These are phyloP conservation scores for Drosophila prostipennis DNA, from an alignment of 2,888 invertebrate genomes.

Conservation along the genomic window DNA sequence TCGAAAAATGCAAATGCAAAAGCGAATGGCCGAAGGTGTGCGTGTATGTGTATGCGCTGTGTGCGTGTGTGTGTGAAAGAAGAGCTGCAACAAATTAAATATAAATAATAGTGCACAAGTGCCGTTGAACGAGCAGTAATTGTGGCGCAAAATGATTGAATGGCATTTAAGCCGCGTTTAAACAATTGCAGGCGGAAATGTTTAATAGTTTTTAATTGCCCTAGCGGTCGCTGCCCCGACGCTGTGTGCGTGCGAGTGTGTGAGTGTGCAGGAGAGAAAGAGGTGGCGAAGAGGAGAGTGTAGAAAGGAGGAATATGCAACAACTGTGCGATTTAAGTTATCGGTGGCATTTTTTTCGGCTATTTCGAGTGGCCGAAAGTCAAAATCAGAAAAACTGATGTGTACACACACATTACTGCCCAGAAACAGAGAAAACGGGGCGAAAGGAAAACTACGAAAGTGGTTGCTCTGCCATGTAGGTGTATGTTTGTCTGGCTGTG, in stretches of 20 bases:
- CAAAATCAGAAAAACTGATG: conserved; percentile 35
- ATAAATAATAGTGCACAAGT: conserved; percentile 63
- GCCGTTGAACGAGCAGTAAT: conserved; percentile 31
- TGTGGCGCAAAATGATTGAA: conserved; percentile 31
- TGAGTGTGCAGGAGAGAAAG: conserved; percentile 21
- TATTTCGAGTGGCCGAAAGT: conserved; percentile 27
- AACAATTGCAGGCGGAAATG: conserved; percentile 53
- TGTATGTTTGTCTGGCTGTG: conserved; percentile 38
- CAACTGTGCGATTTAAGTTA: conserved; percentile 30
- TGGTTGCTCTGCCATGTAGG: conserved; percentile 67
- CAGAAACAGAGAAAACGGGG: conserved; percentile 49
- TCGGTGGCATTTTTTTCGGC: conserved; percentile 19
- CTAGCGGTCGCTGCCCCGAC: conserved; percentile 55
- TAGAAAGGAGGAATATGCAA: conserved; percentile 39
- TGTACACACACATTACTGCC: conserved; percentile 47
- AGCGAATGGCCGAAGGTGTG: conserved; percentile 11
- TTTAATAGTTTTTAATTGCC: conserved; percentile 58
- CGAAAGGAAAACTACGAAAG: conserved; percentile 73
- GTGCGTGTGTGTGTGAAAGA: conserved; percentile 10
- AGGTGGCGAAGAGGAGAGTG: conserved; percentile 32
- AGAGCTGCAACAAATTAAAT: conserved; percentile 52
- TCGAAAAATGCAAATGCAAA: conserved; percentile 28
- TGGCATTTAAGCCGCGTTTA: conserved; percentile 45
- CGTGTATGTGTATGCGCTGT: neutral
- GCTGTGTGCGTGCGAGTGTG: conserved; percentile 21